Conservation (phyloP, 2,888 invertebrate genomes). For the Meghimatium bilineatum region DNA sequence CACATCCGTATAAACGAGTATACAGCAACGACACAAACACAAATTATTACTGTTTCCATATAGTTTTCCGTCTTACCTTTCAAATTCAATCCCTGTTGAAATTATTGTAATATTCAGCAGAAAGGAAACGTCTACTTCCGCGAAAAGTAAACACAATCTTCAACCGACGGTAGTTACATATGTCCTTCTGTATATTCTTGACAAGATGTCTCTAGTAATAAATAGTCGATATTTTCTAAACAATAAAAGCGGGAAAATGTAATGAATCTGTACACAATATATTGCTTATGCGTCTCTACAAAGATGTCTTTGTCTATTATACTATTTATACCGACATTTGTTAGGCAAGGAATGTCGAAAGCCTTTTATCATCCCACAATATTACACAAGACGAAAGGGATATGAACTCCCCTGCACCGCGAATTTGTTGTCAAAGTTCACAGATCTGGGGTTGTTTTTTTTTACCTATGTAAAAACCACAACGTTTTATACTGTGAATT, state of each 20-base stretch:
- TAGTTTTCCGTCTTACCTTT: not conserved
- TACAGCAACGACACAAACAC: too few species aligned
- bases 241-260: not conserved
- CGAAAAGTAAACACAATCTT: not conserved
- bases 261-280: not conserved
- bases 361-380: not conserved
- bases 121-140: not conserved
- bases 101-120: not conserved
- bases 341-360: not conserved
- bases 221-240: not conserved
- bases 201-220: not conserved
- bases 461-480: not conserved
- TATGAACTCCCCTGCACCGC: not conserved
- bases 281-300: not conserved
- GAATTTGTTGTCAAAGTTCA: not conserved
- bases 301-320: not conserved
- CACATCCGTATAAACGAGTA: too few species aligned
- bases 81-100: not conserved
- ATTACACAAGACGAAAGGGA: not conserved
- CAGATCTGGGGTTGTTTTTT: too few species aligned
- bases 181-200: not conserved
- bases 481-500: not conserved
- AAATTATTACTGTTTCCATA: too few species aligned
- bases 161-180: not conserved
- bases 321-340: not conserved